Conservation (phyloP, 2,797 vertebrate genomes). For the Geotrypetes seraphini region DNA sequence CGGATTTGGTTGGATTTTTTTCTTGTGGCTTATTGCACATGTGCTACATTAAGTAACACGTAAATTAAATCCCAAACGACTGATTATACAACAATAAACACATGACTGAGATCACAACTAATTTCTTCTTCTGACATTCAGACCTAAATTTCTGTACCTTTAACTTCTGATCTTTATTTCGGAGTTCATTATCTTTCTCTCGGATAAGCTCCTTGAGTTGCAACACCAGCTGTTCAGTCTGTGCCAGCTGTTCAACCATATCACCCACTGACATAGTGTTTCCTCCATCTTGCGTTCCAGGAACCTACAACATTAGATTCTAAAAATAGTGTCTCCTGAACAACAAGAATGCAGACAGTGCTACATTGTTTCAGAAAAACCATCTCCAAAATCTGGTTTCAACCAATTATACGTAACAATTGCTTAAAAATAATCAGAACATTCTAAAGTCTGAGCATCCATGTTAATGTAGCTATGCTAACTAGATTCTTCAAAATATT, state of each 20-base stretch:
- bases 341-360: background rate
- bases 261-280: conserved; percentile 43
- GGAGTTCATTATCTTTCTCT: conserved; percentile 70
- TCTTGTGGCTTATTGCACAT: no score
- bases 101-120: rapidly evolving
- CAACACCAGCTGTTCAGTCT: conserved; percentile 68
- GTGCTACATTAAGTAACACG: background rate
- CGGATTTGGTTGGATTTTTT: no score
- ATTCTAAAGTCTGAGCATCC: background rate
- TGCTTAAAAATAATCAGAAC: background rate
- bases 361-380: background rate
- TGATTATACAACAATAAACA: background rate
- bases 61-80: no score
- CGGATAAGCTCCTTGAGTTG: conserved; percentile 80
- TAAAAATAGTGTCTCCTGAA: background rate
- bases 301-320: conserved; percentile 20
- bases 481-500: no score
- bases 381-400: background rate
- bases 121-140: background rate
- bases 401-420: background rate
- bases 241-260: conserved; percentile 60
- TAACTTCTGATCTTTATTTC: conserved; percentile 65
- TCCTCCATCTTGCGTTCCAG: conserved; percentile 19
- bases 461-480: background rate
- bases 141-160: conserved; percentile 53